phyloP scores from a whole-genome alignment of 1,140 invertebrate genomes.

The Drosophila paulistorum region DNA sequence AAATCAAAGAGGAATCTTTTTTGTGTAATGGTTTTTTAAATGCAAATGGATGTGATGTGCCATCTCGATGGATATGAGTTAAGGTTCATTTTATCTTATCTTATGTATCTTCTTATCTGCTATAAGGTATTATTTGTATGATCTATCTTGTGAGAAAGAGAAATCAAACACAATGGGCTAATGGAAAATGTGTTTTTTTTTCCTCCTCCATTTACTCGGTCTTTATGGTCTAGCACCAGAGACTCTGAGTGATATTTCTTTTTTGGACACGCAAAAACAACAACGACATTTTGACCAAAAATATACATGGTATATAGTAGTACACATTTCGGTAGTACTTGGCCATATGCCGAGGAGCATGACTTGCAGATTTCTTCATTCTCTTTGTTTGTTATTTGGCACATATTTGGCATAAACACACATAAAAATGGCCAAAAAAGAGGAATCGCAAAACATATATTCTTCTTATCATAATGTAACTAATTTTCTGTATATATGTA shows the following conservation, averaged over 20 bases:
- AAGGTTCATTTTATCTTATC: background rate
- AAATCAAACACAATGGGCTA: background rate
- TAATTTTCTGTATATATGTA: conserved; percentile 51
- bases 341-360: conserved; percentile 74
- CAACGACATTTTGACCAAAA: conserved; percentile 22
- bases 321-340: conserved; percentile 38
- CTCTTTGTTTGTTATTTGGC: conserved; percentile 69
- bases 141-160: background rate
- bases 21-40: no score
- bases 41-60: background rate
- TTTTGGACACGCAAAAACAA: conserved; percentile 35
- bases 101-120: background rate
- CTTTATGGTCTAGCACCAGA: conserved; percentile 20
- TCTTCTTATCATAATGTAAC: conserved; percentile 44
- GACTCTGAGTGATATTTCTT: conserved; percentile 29
- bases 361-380: conserved; percentile 46
- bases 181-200: background rate
- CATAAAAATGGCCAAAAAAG: conserved; percentile 5
- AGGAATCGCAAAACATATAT: background rate
- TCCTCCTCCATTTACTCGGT: conserved; percentile 31
- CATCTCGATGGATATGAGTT: background rate
- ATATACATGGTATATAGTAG: conserved; percentile 37
- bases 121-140: background rate
- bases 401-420: conserved; percentile 55
- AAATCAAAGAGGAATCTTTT: background rate